Evolutionary conservation across 2,113 vertebrate species (phyloP), one percentile per base, ranked within the genome.

Genomic region (Barnardius zonarius): DNA sequence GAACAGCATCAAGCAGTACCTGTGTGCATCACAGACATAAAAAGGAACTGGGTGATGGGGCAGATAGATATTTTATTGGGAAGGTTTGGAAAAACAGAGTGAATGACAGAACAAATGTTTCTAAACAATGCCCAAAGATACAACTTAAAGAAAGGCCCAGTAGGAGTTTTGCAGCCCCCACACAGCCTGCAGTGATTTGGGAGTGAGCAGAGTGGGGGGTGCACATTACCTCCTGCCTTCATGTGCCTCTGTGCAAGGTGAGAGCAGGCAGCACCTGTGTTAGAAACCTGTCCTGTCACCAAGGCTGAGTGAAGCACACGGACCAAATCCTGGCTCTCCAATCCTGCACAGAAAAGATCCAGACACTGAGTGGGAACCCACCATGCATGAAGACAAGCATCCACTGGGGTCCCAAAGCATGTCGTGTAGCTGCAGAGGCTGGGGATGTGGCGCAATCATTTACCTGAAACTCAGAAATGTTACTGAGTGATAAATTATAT

Each of bases 231-330:
- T 62, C 46, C 44, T 62, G 44, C 48, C 64, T 43, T 43, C 1
- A 0, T 3, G 5, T 44, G 19, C 11, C n/a, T 28, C 62, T 1
- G 0, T 6, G n/a, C 2, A 14, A n/a, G 57, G 43, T 3, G 30
- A 37, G 35, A 8, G 4, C 19, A 7, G 52, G 87, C 52, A 64
- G 63, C 0, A 0, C 25, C 28, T 12, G 6, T 4, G 51, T 10
- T 10, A 37, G 51, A 83, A 28, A 46, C 0, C 0, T 13, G 17
- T 41, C 41, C 33, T 12, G 17, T 4, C 54, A 74, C 70, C 52
- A 33, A 52, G 82, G 55, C 31, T 7, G n/a, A 24, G 37, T 7
- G 18, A 39, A 59, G 72, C n/a, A 30, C 1, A 0, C 5, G 0
- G 5, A 1, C 39, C 0, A 1, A 46, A 20, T 8, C 63, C 69